These are phyloP conservation scores for Leptonema lineaticorne DNA, from an alignment of 1,140 invertebrate species.

Conservation along the genomic window DNA sequence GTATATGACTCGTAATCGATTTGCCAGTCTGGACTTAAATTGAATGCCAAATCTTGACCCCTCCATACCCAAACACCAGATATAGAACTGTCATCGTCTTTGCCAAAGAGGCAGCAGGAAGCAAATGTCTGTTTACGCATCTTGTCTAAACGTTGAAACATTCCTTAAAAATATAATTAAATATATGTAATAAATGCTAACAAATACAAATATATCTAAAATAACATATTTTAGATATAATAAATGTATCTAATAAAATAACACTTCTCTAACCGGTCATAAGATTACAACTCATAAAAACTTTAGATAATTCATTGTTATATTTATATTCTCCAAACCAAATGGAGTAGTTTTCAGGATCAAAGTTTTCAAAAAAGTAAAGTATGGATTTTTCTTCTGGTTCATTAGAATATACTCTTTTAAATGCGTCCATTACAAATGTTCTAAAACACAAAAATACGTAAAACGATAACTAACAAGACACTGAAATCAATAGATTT, in stretches of 20 bases:
- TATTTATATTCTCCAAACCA: conserved; percentile 98
- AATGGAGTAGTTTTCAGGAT: conserved; percentile 94
- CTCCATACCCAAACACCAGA: conserved; percentile 97
- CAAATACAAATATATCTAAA: neutral
- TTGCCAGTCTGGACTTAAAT: conserved; percentile 87
- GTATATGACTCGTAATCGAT: conserved; percentile 96
- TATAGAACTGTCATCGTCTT: conserved; percentile 89
- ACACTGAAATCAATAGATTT: neutral
- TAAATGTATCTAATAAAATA: conserved; percentile 34
- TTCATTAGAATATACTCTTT: conserved; percentile 96
- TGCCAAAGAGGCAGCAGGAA: conserved; percentile 90
- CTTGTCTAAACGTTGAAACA: conserved; percentile 98
- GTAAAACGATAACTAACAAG: neutral
- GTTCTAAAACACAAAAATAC: conserved; percentile 58
- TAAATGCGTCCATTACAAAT: conserved; percentile 97
- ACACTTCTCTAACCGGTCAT: conserved; percentile 82
- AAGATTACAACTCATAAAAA: conserved; percentile 96
- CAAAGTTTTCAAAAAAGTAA: conserved; percentile 99
- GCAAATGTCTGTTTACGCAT: conserved; percentile 96
- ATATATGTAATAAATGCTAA: neutral
- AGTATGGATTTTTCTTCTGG: conserved; percentile 91
- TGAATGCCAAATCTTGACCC: conserved; percentile 91
- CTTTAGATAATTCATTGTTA: conserved; percentile 85
- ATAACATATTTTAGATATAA: conserved; percentile 1
- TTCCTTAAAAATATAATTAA: conserved; percentile 55